phyloP scores from a whole-genome alignment of 2,797 vertebrate genomes.

The Aphelocoma californica region DNA sequence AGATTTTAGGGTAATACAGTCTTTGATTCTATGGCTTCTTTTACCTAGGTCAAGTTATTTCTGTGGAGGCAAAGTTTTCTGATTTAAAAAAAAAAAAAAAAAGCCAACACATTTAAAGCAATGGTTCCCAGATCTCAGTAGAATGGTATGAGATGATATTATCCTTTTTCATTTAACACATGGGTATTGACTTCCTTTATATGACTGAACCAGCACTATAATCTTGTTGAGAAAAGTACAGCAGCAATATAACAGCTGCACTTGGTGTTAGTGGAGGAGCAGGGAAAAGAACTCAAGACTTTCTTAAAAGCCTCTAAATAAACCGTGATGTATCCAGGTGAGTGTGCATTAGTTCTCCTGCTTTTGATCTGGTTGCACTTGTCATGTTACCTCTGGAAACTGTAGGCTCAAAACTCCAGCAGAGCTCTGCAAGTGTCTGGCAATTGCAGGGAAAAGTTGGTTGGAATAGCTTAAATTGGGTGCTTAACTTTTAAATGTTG shows the following conservation, averaged over 20 bases:
- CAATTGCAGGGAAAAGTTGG: not conserved
- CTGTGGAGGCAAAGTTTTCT: not conserved
- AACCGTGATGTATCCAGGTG: not conserved
- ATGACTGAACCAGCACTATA: not conserved
- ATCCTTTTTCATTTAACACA: not conserved
- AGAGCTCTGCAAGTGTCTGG: not conserved
- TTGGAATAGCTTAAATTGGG: not conserved
- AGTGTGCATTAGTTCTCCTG: not conserved
- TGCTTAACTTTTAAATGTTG: not conserved
- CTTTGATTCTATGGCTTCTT: not conserved
- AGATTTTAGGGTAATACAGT: not conserved
- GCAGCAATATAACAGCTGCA: not conserved
- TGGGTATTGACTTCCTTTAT: not conserved
- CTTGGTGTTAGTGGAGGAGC: not conserved
- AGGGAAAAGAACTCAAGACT: not conserved
- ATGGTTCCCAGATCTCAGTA: not conserved
- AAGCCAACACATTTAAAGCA: not conserved
- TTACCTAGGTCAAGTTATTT: not conserved
- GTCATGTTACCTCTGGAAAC: not conserved
- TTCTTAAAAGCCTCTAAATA: not conserved
- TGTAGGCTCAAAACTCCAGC: not conserved
- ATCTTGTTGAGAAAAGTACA: not conserved
- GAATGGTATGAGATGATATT: not conserved
- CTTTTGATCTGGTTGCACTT: not conserved
- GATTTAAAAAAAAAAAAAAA: not conserved